Evolutionary conservation across 1,140 invertebrate genomes (phyloP).

Genomic region (Elysia chlorotica): DNA sequence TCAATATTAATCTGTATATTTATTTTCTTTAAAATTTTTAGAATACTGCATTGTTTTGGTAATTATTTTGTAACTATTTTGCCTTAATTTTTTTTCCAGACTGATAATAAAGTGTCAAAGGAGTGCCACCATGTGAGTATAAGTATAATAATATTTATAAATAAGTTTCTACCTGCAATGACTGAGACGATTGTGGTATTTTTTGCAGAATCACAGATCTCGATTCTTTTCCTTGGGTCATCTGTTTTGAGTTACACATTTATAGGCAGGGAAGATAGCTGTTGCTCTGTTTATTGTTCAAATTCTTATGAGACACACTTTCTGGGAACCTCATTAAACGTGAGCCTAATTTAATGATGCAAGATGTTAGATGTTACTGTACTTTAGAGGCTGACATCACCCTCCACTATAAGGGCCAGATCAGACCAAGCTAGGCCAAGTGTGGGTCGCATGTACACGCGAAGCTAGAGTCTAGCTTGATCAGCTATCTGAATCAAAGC

Average conservation of each 20-base stretch:
- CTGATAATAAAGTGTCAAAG: conserved; percentile 34
- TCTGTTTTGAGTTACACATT: neutral
- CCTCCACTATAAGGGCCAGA: no score
- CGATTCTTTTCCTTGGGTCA: neutral
- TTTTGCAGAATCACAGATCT: neutral
- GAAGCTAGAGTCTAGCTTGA: no score
- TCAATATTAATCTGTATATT: no score
- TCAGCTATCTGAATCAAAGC: no score
- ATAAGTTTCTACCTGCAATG: neutral
- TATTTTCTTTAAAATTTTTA: no score
- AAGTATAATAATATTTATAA: neutral
- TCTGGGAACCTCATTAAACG: no score
- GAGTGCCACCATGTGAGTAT: conserved; percentile 54
- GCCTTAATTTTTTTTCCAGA: conserved; percentile 45
- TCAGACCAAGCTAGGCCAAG: no score
- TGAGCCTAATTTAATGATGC: no score
- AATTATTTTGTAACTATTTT: conserved; percentile 4
- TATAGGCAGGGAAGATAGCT: neutral
- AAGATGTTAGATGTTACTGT: no score
- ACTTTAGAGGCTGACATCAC: no score
- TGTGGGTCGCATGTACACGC: no score
- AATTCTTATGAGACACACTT: neutral
- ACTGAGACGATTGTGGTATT: neutral
- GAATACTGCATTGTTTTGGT: neutral
- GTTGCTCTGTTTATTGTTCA: neutral